phyloP scores from a whole-genome alignment of 2,888 invertebrate species.

The Sphaerophoria rueppellii region DNA sequence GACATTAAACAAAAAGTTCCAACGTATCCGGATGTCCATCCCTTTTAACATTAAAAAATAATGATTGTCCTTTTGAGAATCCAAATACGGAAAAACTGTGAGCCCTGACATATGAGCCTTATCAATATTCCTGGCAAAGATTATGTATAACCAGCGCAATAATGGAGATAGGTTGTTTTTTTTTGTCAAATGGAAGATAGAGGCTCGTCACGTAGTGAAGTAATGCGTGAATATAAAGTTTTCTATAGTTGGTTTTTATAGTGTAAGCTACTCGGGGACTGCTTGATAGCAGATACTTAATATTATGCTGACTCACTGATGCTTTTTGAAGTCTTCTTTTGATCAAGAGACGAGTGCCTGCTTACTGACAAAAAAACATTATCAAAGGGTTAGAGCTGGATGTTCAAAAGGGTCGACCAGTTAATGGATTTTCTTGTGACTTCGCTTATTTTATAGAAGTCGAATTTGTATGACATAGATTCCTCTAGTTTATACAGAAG shows the following conservation, averaged over 20 bases:
- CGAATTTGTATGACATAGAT: not conserved
- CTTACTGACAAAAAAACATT: constrained; percentile 53
- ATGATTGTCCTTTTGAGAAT: constrained; percentile 33
- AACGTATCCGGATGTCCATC: constrained; percentile 13
- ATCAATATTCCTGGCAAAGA: constrained; percentile 58
- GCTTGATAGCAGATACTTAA: too few relatives aligned
- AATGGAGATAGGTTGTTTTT: constrained; percentile 59
- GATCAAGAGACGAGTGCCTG: not conserved
- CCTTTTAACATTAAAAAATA: constrained; percentile 51
- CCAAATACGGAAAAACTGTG: constrained; percentile 8
- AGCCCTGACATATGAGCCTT: constrained; percentile 60
- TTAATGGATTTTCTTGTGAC: constrained; percentile 57
- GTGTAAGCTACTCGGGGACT: not conserved
- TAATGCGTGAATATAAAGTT: constrained; percentile 49
- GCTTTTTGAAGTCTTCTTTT: constrained; percentile 51
- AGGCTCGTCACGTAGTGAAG: not conserved
- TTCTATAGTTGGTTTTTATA: constrained; percentile 30
- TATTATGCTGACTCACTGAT: constrained; percentile 19
- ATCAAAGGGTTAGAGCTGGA: constrained; percentile 59
- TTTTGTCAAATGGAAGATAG: not conserved
- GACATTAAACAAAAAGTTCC: not conserved
- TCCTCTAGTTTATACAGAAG: not conserved
- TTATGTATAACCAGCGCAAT: constrained; percentile 59
- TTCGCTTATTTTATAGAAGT: constrained; percentile 1
- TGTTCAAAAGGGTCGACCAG: constrained; percentile 53